A percentile compares a stretch with the other conserved stretches of the same genome.
phyloP scores from a whole-genome alignment of 2,113 vertebrate genomes.

The Ceuthmochares aereus region DNA sequence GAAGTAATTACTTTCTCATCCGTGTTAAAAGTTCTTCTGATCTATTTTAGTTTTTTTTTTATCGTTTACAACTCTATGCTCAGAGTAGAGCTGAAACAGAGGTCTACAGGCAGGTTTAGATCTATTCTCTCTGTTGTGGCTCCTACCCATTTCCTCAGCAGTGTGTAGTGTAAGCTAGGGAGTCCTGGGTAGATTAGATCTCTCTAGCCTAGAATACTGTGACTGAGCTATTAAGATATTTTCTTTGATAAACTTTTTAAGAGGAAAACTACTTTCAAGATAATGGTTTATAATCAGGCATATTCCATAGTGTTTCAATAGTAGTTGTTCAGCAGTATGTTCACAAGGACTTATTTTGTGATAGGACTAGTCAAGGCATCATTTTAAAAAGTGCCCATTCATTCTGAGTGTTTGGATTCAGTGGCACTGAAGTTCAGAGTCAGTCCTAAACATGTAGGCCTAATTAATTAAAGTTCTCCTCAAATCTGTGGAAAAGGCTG shows the following conservation, averaged over 20 bases:
- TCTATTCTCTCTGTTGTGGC: background rate
- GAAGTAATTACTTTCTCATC: background rate
- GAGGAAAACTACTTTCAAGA: background rate
- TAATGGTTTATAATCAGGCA: background rate
- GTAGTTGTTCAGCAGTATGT: background rate
- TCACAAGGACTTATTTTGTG: constrained; percentile 7
- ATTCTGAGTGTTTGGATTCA: background rate
- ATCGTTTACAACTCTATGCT: background rate
- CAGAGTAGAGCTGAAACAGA: background rate
- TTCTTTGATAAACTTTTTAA: constrained; percentile 35
- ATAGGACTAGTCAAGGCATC: background rate
- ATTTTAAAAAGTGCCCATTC: background rate
- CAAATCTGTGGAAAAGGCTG: background rate
- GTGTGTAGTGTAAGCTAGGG: background rate
- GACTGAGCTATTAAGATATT: background rate
- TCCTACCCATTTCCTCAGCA: background rate
- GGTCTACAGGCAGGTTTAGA: background rate
- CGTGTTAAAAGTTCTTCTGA: background rate
- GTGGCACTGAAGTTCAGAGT: background rate
- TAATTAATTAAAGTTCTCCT: constrained; percentile 2
- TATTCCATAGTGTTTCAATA: background rate
- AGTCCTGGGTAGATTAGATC: background rate
- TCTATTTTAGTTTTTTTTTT: background rate
- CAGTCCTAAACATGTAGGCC: background rate
- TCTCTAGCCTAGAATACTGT: background rate